Base-by-base conservation (phyloP, 2,113 vertebrate genomes). In the Halcyon malimbica region DNA sequence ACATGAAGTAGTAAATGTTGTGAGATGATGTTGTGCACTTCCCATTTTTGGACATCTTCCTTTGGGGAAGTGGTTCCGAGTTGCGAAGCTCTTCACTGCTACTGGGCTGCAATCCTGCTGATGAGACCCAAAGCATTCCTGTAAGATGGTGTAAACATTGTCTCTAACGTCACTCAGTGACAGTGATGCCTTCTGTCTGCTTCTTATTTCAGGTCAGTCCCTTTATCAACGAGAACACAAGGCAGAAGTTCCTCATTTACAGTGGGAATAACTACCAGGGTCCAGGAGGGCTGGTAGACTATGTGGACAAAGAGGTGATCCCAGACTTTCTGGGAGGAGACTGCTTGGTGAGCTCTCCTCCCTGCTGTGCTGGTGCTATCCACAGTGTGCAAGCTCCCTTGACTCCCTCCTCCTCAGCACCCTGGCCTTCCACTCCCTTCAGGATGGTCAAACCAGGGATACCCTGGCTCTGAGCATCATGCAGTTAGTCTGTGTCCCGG, bases 241-340 rank as follows among this genome's bases (percentile, higher is more conserved):
- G 98, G 46, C 97, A 97, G 93, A 99, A 99, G 70, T 99, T 99
- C 94, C 98, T 99, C 23, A 98, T 99, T 90, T 99, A 98, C 91
- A 98, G 98, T 8, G 98, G 98, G 68, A 98, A 98, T 75, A 98
- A 98, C 89, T 99, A 98, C 65, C 98, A 98, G 90, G 98, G 98
- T n/a, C 96, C 98, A 0, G 98, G 98, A 11, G 98, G 98, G n/a
- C 97, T 99, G 16, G 95, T 98, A 4, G 98, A 99, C 90, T 99
- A 99, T 1, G 95, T 99, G 86, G 98, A 98, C 76, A 98, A 96
- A 71, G 98, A 98, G 0, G 97, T 99, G 81, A 98, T 99, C 90
- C 98, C 98, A 4, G 98, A 99, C 82, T 99, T 99, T 94, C 97
- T 99, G 3, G 98, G 98, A 21, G 98, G 98, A 80, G 98, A 98